Evolutionary conservation across 2,888 invertebrate species (phyloP).

Genomic region (Tachystola acroxantha): DNA sequence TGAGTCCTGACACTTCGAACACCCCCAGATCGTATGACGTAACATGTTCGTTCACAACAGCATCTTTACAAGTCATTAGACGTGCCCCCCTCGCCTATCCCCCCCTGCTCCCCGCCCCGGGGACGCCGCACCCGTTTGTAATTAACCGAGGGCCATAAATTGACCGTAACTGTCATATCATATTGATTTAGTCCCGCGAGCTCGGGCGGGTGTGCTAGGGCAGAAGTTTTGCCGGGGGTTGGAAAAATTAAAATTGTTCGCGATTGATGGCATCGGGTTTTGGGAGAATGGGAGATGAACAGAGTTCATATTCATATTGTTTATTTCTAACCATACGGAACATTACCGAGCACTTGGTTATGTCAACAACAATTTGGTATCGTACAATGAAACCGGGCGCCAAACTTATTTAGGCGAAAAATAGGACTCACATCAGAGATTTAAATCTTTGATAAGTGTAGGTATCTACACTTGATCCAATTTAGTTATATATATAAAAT

Average conservation of each 20-base stretch:
- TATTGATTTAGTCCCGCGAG: constrained; percentile 75
- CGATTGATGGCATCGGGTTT: constrained; percentile 40
- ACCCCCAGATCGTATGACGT: background rate
- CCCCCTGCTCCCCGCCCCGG: constrained; percentile 20
- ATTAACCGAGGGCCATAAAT: constrained; percentile 77
- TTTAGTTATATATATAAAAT: no score
- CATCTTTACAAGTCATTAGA: constrained; percentile 75
- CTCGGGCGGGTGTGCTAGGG: constrained; percentile 19
- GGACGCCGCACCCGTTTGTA: constrained; percentile 62
- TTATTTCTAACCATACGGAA: no score
- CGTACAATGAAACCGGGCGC: no score
- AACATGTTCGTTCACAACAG: constrained; percentile 24
- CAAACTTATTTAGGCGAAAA: no score
- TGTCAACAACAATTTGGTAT: no score
- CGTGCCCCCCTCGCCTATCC: constrained; percentile 29
- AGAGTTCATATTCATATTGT: no score
- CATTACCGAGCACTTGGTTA: no score
- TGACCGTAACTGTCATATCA: constrained; percentile 79
- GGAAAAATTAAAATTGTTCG: constrained; percentile 49
- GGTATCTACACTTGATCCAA: no score
- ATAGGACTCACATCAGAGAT: no score
- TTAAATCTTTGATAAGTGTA: no score
- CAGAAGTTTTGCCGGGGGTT: constrained; percentile 34
- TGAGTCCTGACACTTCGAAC: background rate
- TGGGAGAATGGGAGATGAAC: no score